Evolutionary conservation across 2,113 vertebrate species (phyloP).

Genomic region (Platichthys flesus): DNA sequence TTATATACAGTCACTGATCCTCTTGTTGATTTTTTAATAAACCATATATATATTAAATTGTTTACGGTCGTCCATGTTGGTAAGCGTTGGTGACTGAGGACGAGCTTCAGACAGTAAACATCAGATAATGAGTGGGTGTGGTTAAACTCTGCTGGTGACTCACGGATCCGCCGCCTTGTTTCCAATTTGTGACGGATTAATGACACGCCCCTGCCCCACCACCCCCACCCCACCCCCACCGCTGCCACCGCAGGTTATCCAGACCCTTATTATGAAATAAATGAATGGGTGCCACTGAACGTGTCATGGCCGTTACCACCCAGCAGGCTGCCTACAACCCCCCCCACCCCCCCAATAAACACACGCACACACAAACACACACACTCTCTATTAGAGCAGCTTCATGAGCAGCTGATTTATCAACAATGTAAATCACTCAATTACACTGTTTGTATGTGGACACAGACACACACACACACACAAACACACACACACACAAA

Average conservation of each 20-base stretch:
- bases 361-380: not conserved
- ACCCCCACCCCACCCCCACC: not conserved
- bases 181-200: constrained; percentile 45
- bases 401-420: constrained; percentile 24
- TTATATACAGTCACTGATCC: too few species aligned
- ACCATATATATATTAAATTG: not conserved
- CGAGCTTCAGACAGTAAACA: not conserved
- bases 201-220: not conserved
- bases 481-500: too few species aligned
- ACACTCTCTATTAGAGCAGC: not conserved
- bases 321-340: constrained; percentile 7
- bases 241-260: not conserved
- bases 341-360: not conserved
- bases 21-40: not conserved
- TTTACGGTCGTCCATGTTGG: not conserved
- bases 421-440: constrained; percentile 13
- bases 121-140: not conserved
- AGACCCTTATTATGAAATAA: constrained; percentile 32
- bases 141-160: constrained; percentile 11
- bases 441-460: constrained; percentile 5
- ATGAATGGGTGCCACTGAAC: constrained; percentile 25
- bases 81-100: not conserved
- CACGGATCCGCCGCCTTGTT: not conserved
- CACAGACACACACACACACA: not conserved
- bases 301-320: constrained; percentile 31